Percentiles rank a stretch among this genome's conserved stretches.
Evolutionary conservation across 1,140 invertebrate species (phyloP).

Genomic region (Macrosteles quadrilineatus): DNA sequence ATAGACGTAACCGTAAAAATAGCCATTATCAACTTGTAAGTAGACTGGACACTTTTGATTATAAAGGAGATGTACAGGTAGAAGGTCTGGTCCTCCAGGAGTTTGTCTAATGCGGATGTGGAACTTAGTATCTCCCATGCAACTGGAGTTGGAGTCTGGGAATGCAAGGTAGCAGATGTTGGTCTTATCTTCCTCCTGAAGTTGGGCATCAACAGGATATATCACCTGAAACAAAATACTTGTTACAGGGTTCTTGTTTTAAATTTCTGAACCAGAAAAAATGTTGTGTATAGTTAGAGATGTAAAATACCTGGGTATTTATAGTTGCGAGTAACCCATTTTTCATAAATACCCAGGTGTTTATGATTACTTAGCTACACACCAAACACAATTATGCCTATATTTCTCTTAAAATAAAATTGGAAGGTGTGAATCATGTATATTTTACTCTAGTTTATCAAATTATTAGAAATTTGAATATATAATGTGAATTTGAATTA

Average conservation of each 20-base stretch:
- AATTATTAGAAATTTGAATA: no score
- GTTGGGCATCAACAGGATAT: slow-evolving; percentile 78
- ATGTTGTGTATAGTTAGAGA: no score
- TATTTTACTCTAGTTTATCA: no score
- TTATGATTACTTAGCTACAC: no score
- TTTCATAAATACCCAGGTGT: no score
- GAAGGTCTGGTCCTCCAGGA: slow-evolving; percentile 9
- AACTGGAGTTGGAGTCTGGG: slow-evolving; percentile 97
- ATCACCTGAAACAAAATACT: slow-evolving; percentile 64
- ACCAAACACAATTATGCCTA: no score
- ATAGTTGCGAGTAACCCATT: no score
- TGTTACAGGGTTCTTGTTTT: slow-evolving; percentile 37
- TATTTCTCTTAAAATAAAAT: no score
- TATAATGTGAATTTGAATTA: no score
- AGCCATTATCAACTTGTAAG: slow-evolving; percentile 73
- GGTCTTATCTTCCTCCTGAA: slow-evolving; percentile 92
- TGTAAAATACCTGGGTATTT: no score
- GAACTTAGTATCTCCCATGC: slow-evolving; percentile 98
- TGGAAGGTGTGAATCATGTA: no score
- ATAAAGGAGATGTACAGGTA: slow-evolving; percentile 55
- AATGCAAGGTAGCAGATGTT: slow-evolving; percentile 99
- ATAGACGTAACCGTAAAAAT: slow-evolving; percentile 97
- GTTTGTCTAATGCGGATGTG: slow-evolving; percentile 80
- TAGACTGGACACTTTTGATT: slow-evolving; percentile 72
- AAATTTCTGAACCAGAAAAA: neutral